Evolutionary conservation across 2,113 vertebrate genomes (phyloP), one percentile per base, ranked within the genome.

Genomic region (Hepsetus odoe): DNA sequence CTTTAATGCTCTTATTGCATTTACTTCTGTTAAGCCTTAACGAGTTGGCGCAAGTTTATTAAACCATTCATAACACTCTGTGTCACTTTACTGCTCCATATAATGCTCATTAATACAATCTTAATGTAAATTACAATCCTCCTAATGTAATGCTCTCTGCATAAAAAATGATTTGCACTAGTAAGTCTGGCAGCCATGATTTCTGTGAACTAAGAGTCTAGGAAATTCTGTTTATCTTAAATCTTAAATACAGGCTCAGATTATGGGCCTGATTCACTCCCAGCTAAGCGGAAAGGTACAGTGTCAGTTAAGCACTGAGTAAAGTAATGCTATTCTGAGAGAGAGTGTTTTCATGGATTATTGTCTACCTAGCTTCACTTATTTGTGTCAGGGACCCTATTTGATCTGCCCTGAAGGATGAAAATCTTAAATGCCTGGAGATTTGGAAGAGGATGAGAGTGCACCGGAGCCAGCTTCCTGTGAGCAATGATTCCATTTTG

Each of bases 401-500:
- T 77, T 74, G 62, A 69, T 70, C 61, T 40, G n/a, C n/a, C 18
- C 35, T 81, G 71, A 49, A 56, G 49, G 28, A 74, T 51, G 58
- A 51, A 33, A 56, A 74, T 49, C 13, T 24, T 61, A 73, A 74
- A 73, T 58, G 42, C 67, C 30, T 55, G 44, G 65, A 86, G 84
- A 80, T 80, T 84, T 84, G 46, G 26, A 76, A 79, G 80, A 79
- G 77, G 73, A 55, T 79, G 85, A 83, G 83, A 88, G 81, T 80
- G 84, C 74, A 42, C 72, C 80, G 71, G 58, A 74, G 74, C 38
- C 58, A 80, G 68, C 69, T 76, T 59, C 69, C 38, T 62, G 66
- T 71, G 59, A 79, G 83, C 76, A 68, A 53, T 62, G 49, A 20
- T 56, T 67, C 72, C 32, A 49, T 84, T 83, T 56, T 80, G 16